Conservation (phyloP, 2,113 vertebrate species). For the Proterorhinus semilunaris region DNA sequence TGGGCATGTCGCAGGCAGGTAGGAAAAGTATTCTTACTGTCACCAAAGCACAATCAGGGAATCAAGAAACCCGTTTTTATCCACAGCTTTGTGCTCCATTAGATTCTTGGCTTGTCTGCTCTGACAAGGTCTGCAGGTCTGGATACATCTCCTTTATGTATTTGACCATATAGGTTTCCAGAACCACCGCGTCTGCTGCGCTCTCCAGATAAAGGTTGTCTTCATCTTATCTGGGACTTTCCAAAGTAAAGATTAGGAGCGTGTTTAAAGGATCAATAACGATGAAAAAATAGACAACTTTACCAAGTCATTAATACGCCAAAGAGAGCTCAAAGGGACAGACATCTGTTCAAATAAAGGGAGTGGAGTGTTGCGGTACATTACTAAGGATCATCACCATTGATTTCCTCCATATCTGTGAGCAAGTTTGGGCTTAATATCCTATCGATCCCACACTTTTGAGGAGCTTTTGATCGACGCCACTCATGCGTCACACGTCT, state of each 20-base stretch:
- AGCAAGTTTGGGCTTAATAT: slow-evolving; percentile 50
- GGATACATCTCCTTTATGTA: no score
- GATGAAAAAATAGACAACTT: slow-evolving; percentile 59
- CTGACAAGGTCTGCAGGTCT: no score
- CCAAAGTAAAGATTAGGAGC: slow-evolving; percentile 55
- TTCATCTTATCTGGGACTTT: slow-evolving; percentile 25
- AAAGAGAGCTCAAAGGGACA: slow-evolving; percentile 40
- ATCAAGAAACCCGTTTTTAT: no score
- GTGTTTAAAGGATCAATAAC: slow-evolving; percentile 67
- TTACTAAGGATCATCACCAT: slow-evolving; percentile 62
- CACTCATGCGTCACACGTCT: slow-evolving; percentile 26
- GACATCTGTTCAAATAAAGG: slow-evolving; percentile 48
- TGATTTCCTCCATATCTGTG: slow-evolving; percentile 53
- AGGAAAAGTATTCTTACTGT: no score
- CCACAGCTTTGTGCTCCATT: no score
- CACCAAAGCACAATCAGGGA: no score
- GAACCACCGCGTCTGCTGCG: no score
- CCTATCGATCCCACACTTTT: slow-evolving; percentile 49
- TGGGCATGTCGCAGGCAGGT: no score
- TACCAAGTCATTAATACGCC: slow-evolving; percentile 62
- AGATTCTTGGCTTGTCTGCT: no score
- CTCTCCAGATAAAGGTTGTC: no score
- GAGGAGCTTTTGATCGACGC: slow-evolving; percentile 61
- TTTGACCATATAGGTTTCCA: no score
- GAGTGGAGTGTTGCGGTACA: slow-evolving; percentile 36